Percentiles rank a stretch among this genome's conserved stretches.
Evolutionary conservation across 2,113 vertebrate species (phyloP).

Genomic region (Amblyornis subalaris): DNA sequence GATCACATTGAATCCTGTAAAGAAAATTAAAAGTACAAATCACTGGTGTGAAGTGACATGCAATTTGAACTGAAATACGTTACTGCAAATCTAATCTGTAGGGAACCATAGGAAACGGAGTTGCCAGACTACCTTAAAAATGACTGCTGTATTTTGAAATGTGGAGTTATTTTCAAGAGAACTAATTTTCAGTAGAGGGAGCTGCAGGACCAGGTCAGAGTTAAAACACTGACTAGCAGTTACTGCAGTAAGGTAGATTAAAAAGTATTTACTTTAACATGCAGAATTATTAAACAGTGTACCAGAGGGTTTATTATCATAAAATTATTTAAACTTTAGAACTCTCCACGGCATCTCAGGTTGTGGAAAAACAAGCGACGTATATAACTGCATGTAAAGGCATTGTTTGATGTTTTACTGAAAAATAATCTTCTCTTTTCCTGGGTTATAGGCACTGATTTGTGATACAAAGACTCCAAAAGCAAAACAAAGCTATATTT

Average conservation of each 20-base stretch:
- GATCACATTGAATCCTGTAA: background rate
- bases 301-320: background rate
- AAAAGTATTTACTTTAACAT: background rate
- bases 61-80: background rate
- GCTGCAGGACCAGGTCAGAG: slow-evolving; percentile 45
- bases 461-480: background rate
- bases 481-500: background rate
- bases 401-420: background rate
- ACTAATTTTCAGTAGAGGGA: slow-evolving; percentile 58
- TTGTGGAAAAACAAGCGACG: background rate
- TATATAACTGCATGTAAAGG: background rate
- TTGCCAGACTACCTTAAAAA: slow-evolving; percentile 40
- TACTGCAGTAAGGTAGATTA: slow-evolving; percentile 11
- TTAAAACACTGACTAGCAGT: background rate
- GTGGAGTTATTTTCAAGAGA: background rate
- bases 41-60: background rate
- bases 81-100: background rate
- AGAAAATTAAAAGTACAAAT: background rate
- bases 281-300: slow-evolving; percentile 11
- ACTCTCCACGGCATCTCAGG: background rate
- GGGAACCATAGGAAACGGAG: background rate
- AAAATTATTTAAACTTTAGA: slow-evolving; percentile 25
- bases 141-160: background rate
- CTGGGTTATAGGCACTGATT: background rate
- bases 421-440: background rate